Percentiles rank a stretch among this genome's conserved stretches.
Evolutionary conservation across 2,888 invertebrate genomes (phyloP).

Genomic region (Drosophila meridionalis): DNA sequence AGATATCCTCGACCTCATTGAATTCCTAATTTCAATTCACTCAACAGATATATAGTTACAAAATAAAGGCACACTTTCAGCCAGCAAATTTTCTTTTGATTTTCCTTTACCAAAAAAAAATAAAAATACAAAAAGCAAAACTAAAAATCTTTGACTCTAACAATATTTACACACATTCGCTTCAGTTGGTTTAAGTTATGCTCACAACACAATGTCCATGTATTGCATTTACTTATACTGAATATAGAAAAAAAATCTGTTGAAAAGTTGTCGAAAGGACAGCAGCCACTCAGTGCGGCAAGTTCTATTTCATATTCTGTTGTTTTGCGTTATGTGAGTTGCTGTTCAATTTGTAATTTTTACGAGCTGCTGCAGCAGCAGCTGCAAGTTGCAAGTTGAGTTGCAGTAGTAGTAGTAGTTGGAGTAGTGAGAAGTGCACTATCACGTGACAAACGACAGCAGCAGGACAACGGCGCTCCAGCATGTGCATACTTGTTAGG

Average conservation of each 20-base stretch:
- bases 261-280: conserved; percentile 8
- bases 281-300: conserved; percentile 6
- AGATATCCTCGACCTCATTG: not conserved
- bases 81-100: not conserved
- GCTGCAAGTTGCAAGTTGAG: conserved; percentile 47
- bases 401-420: not conserved
- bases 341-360: conserved; percentile 57
- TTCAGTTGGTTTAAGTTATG: not conserved
- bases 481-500: conserved; percentile 42
- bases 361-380: conserved; percentile 60
- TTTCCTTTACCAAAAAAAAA: not conserved
- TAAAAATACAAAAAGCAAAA: too few relatives aligned
- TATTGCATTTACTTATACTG: not conserved
- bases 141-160: conserved; percentile 1
- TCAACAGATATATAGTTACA: not conserved
- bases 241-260: not conserved
- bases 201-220: conserved; percentile 25
- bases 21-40: not conserved
- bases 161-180: not conserved
- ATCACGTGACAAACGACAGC: conserved; percentile 1
- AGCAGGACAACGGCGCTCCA: conserved; percentile 12
- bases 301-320: conserved; percentile 8
- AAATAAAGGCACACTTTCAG: not conserved
- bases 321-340: conserved; percentile 5
- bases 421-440: conserved; percentile 1